phyloP scores from a whole-genome alignment of 2,888 invertebrate genomes.

The Acholoe squamosa region DNA sequence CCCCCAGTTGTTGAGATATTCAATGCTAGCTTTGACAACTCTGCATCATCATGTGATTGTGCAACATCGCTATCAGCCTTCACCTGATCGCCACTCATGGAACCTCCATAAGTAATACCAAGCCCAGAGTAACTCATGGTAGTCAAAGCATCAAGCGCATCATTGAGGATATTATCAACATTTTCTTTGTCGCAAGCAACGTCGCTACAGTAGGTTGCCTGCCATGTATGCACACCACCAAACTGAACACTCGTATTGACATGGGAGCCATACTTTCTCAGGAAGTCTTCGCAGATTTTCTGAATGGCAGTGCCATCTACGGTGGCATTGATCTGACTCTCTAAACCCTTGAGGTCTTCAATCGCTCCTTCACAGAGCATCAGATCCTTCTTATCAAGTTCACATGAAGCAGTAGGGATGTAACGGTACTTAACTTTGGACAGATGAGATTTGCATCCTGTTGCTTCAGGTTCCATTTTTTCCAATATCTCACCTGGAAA shows the following conservation, averaged over 20 bases:
- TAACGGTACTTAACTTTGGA: not conserved
- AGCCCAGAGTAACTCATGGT: not conserved
- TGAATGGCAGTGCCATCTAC: not conserved
- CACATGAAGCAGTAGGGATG: constrained; percentile 5
- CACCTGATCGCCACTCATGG: not conserved
- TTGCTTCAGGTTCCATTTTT: not conserved
- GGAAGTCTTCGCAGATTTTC: not conserved
- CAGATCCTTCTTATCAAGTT: not conserved
- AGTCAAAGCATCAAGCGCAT: not conserved
- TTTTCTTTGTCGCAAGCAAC: not conserved
- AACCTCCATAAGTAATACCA: not conserved
- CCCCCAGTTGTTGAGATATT: not conserved
- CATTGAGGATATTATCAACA: not conserved
- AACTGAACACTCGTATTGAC: not conserved
- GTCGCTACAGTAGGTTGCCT: not conserved
- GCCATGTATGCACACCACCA: constrained; percentile 19
- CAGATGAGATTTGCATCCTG: not conserved
- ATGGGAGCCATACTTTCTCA: constrained; percentile 32
- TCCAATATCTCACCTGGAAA: not conserved
- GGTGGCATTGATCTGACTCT: not conserved
- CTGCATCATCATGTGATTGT: not conserved
- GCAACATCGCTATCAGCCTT: not conserved
- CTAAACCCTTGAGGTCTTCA: not conserved
- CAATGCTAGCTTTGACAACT: not conserved
- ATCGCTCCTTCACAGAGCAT: not conserved